These are phyloP conservation scores for Mythimna loreyi DNA, from an alignment of 2,888 invertebrate genomes.

Conservation along the genomic window DNA sequence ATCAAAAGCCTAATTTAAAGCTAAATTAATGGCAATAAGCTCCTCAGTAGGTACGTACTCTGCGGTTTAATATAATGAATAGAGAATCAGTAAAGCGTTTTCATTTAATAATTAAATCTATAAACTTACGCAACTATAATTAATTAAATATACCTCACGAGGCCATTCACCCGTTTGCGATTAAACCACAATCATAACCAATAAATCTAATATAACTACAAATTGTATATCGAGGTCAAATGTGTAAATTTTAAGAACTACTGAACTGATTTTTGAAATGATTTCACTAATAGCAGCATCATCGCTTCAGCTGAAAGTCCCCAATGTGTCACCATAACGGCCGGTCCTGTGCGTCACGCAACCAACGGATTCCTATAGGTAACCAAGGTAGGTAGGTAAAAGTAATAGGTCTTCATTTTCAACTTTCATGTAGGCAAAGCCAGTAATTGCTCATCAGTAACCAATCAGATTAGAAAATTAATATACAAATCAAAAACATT, in stretches of 20 bases:
- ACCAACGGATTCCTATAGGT: too few species aligned
- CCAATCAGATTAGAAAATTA: neutral
- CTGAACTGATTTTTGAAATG: too few species aligned
- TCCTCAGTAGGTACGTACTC: neutral
- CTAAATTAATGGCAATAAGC: neutral
- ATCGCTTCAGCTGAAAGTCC: too few species aligned
- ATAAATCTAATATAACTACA: neutral
- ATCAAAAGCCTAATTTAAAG: constrained; percentile 1
- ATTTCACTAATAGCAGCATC: too few species aligned
- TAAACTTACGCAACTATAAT: constrained; percentile 2
- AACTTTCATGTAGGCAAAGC: too few species aligned
- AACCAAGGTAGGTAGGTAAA: too few species aligned
- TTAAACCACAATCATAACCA: neutral
- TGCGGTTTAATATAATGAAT: constrained; percentile 14
- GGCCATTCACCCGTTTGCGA: neutral
- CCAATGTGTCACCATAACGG: too few species aligned
- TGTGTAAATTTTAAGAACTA: too few species aligned
- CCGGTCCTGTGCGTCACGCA: too few species aligned
- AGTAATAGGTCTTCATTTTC: too few species aligned
- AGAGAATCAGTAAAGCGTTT: constrained; percentile 11
- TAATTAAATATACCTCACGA: neutral
- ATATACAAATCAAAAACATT: neutral
- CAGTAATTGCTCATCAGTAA: too few species aligned
- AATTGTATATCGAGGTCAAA: too few species aligned
- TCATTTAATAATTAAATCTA: neutral